Conservation (phyloP, 2,888 invertebrate species). For the Slavum lentiscoides region DNA sequence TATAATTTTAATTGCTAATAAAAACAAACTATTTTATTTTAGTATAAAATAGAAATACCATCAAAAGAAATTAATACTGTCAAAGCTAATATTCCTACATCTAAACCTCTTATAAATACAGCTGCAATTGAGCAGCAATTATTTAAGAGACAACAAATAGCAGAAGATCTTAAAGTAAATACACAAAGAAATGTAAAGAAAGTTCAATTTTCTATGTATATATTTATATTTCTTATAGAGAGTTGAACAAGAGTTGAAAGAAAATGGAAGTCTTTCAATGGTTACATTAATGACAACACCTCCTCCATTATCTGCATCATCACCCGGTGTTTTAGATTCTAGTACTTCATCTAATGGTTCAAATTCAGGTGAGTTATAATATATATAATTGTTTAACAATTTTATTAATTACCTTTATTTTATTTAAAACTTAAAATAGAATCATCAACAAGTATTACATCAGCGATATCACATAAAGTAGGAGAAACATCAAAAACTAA, state of each 20-base stretch:
- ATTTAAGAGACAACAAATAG: constrained; percentile 70
- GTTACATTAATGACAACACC: constrained; percentile 42
- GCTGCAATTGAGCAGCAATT: constrained; percentile 66
- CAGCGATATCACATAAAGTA: neutral
- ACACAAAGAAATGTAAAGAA: neutral
- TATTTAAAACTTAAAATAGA: constrained; percentile 11
- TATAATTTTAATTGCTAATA: neutral
- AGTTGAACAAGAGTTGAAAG: constrained; percentile 70
- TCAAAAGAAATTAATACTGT: constrained; percentile 61
- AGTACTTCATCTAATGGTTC: constrained; percentile 50
- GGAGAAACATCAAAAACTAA: constrained; percentile 29
- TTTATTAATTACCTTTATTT: neutral
- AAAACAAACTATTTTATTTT: neutral
- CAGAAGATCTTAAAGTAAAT: constrained; percentile 67
- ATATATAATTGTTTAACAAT: neutral
- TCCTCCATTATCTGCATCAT: constrained; percentile 39
- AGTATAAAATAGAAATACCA: constrained; percentile 55
- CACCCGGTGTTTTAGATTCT: constrained; percentile 46
- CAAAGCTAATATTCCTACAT: constrained; percentile 59
- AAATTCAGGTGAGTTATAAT: constrained; percentile 33
- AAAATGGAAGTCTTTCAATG: constrained; percentile 55
- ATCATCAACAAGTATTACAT: constrained; percentile 18
- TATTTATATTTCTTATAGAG: constrained; percentile 61
- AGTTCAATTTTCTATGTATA: neutral
- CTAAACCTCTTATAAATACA: constrained; percentile 56